Conservation (phyloP, 1,140 invertebrate genomes). For the Calephelis nemesis region DNA sequence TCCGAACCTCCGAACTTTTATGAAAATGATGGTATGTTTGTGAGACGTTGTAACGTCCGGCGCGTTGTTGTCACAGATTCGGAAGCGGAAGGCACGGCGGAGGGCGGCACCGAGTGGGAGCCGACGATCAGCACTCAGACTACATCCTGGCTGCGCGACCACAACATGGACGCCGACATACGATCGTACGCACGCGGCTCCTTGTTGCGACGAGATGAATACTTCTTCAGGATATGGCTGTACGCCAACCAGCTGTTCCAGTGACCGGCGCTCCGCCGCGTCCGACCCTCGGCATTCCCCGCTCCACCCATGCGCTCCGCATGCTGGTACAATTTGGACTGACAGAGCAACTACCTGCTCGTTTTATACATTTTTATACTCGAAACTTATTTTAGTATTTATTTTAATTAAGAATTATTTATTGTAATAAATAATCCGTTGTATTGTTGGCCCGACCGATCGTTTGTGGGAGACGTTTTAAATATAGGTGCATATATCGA, state of each 20-base stretch:
- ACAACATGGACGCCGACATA: conserved; percentile 96
- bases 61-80: conserved; percentile 40
- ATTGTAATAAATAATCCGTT: conserved; percentile 47
- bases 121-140: conserved; percentile 90
- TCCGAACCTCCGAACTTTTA: neutral
- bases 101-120: conserved; percentile 58
- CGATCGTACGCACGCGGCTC: conserved; percentile 91
- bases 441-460: conserved; percentile 52
- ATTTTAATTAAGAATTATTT: conserved; percentile 53
- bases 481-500: conserved; percentile 72
- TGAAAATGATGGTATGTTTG: neutral
- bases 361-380: conserved; percentile 39
- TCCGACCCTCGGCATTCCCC: too few species aligned
- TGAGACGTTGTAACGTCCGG: neutral
- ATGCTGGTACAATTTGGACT: conserved; percentile 18
- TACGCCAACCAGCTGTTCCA: conserved; percentile 89
- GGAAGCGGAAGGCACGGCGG: conserved; percentile 52
- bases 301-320: too few species aligned
- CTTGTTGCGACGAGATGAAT: conserved; percentile 91
- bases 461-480: conserved; percentile 54
- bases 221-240: conserved; percentile 96
- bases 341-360: conserved; percentile 37
- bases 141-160: conserved; percentile 94
- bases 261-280: conserved; percentile 28
- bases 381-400: conserved; percentile 46